Evolutionary conservation across 2,797 vertebrate genomes (phyloP).

Genomic region (Brachymystax lenok): DNA sequence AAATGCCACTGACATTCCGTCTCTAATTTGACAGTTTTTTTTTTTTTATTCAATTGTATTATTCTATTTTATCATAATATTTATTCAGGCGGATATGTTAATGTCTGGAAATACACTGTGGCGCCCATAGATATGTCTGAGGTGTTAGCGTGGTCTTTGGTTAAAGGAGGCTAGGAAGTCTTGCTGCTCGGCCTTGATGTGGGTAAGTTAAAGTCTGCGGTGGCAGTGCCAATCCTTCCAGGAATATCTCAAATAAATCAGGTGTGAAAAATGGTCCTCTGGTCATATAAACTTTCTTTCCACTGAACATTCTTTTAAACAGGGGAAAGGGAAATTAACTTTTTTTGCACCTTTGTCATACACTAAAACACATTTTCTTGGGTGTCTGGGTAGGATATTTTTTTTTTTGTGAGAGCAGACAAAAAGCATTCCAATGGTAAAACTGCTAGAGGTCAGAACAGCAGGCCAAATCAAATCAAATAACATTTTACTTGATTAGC

Average conservation of each 20-base stretch:
- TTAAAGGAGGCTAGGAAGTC: constrained; percentile 57
- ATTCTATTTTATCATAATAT: constrained; percentile 73
- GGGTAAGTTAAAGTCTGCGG: constrained; percentile 54
- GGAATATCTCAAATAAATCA: constrained; percentile 80
- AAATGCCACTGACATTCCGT: constrained; percentile 50
- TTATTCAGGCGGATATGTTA: constrained; percentile 68
- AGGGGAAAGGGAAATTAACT: background rate
- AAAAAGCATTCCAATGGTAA: constrained; percentile 6
- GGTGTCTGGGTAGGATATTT: background rate
- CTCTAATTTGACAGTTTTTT: constrained; percentile 58
- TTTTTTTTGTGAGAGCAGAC: constrained; percentile 30
- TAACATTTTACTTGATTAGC: too few relatives aligned
- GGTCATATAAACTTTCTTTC: background rate
- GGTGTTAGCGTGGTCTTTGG: constrained; percentile 67
- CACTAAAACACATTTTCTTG: constrained; percentile 29
- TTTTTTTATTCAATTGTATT: constrained; percentile 55
- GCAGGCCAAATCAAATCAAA: constrained; percentile 35
- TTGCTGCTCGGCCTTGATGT: constrained; percentile 42
- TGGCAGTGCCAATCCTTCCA: constrained; percentile 67
- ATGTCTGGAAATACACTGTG: constrained; percentile 65
- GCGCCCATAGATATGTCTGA: constrained; percentile 58
- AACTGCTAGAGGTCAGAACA: constrained; percentile 41
- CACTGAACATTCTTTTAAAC: constrained; percentile 29
- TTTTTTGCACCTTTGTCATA: constrained; percentile 59
- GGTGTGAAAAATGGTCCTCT: constrained; percentile 66